Percentiles rank a stretch among this genome's conserved stretches.
Evolutionary conservation across 1,140 invertebrate species (phyloP).

Genomic region (Apis cerana): DNA sequence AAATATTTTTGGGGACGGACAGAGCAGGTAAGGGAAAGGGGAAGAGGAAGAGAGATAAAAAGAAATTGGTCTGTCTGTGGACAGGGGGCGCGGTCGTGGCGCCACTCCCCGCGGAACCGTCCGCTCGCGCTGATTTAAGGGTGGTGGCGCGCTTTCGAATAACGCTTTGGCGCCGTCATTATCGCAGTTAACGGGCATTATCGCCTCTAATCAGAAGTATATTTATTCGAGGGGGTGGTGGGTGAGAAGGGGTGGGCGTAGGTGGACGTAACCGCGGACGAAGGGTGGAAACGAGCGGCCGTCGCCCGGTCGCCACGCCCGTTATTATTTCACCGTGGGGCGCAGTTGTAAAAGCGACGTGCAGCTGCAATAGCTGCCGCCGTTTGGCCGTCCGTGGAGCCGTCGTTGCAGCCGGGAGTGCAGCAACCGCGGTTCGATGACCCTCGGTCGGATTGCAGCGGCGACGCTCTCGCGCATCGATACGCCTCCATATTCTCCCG

Average conservation of each 20-base stretch:
- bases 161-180: conserved; percentile 13
- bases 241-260: accelerated
- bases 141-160: neutral
- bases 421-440: conserved; percentile 53
- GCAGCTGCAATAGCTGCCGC: conserved; percentile 43
- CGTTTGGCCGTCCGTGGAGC: conserved; percentile 38
- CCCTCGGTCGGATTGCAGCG: conserved; percentile 44
- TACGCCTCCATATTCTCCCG: conserved; percentile 43
- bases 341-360: conserved; percentile 49
- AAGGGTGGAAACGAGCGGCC: conserved; percentile 1
- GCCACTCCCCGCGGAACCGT: neutral
- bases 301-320: conserved; percentile 38
- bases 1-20: neutral
- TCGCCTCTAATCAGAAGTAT: conserved; percentile 51
- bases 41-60: neutral
- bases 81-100: neutral
- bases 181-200: conserved; percentile 30
- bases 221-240: conserved; percentile 22
- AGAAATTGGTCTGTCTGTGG: conserved; percentile 2
- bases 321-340: conserved; percentile 44
- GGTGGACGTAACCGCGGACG: neutral
- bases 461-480: conserved; percentile 50
- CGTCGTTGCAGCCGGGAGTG: conserved; percentile 38
- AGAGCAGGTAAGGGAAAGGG: neutral
- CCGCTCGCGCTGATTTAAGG: conserved; percentile 28